These are phyloP conservation scores for Calyptomena viridis DNA, from an alignment of 2,113 vertebrate species.

Conservation along the genomic window DNA sequence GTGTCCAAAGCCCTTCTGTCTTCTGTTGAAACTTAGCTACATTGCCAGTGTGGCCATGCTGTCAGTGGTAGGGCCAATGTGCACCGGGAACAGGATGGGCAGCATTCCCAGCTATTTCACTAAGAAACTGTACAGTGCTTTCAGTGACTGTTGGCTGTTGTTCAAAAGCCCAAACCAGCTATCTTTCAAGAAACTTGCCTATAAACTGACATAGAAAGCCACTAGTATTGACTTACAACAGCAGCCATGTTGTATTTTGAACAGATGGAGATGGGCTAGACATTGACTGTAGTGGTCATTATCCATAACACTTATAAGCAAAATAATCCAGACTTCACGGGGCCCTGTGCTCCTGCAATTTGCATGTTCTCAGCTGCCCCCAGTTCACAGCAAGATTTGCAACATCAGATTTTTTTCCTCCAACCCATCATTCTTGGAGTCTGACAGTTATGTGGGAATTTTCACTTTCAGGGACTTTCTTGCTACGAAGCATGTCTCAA, in stretches of 20 bases:
- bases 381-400: neutral
- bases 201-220: neutral
- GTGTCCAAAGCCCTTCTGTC: neutral
- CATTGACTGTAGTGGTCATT: neutral
- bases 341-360: neutral
- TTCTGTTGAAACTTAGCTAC: neutral
- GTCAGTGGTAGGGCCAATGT: rapidly evolving
- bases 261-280: neutral
- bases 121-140: neutral
- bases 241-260: neutral
- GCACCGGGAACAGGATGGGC: neutral
- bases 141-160: neutral
- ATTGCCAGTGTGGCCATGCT: neutral
- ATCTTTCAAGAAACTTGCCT: neutral
- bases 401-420: neutral
- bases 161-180: neutral
- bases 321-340: neutral
- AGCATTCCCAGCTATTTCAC: neutral
- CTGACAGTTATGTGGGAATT: neutral
- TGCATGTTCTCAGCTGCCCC: neutral
- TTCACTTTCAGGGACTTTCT: neutral
- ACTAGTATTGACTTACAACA: neutral
- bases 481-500: neutral
- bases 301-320: neutral
- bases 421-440: neutral